Evolutionary conservation across 2,113 vertebrate genomes (phyloP).

Genomic region (Myotis lucifugus): DNA sequence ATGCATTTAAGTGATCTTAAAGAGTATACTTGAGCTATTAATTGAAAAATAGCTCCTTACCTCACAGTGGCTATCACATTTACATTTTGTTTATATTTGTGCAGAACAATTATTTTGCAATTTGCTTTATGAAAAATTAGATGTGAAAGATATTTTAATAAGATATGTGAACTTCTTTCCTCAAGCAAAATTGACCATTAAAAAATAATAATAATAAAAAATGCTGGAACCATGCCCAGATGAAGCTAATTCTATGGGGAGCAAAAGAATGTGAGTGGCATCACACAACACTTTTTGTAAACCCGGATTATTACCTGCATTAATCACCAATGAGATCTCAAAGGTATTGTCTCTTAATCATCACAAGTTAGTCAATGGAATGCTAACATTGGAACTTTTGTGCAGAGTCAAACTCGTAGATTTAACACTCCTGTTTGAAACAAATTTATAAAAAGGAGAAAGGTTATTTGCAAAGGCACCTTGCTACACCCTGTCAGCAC

Average conservation of each 20-base stretch:
- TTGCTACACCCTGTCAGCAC: not conserved
- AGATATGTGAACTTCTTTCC: not conserved
- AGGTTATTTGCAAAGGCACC: not conserved
- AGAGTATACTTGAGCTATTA: not conserved
- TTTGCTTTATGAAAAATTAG: not conserved
- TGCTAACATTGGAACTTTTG: not conserved
- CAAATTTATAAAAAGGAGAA: not conserved
- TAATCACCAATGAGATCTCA: not conserved
- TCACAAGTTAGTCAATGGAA: not conserved
- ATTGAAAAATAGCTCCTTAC: not conserved
- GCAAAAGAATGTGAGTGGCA: not conserved
- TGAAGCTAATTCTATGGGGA: not conserved
- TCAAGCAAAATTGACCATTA: not conserved
- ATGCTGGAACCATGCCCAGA: not conserved
- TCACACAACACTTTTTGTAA: constrained; percentile 2
- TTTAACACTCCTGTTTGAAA: not conserved
- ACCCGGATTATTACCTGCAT: not conserved
- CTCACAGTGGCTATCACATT: not conserved
- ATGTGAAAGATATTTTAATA: constrained; percentile 24
- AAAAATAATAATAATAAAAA: not conserved
- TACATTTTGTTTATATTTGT: constrained; percentile 12
- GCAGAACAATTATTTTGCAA: not conserved
- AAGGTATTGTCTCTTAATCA: not conserved
- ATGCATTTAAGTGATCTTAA: not conserved
- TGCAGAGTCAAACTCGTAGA: not conserved